A percentile compares a stretch with the other conserved stretches of the same genome.
Conservation (phyloP, 2,113 vertebrate species). For the Sakesphorus luctuosus region DNA sequence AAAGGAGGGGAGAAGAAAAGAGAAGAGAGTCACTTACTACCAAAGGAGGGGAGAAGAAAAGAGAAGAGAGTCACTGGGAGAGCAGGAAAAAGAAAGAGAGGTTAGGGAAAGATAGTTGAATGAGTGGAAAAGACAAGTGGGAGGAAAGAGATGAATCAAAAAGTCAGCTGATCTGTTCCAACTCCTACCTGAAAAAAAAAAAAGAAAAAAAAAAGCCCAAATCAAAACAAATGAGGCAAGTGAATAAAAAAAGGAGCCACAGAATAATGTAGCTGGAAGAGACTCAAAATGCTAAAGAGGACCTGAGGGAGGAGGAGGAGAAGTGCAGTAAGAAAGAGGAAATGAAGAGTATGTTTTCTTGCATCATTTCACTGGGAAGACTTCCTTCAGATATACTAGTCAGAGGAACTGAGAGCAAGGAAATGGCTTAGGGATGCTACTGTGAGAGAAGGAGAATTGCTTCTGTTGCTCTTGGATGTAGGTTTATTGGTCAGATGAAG, state of each 20-base stretch:
- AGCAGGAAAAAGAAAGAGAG: neutral
- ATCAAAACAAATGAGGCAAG: neutral
- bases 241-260: neutral
- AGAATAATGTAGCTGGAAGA: neutral
- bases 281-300: neutral
- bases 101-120: neutral
- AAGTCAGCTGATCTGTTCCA: neutral
- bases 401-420: neutral
- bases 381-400: neutral
- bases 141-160: neutral
- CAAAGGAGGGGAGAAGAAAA: neutral
- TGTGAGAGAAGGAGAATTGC: neutral
- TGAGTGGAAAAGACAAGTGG: neutral
- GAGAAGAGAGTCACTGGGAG: neutral
- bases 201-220: no score
- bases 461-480: neutral
- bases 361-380: neutral
- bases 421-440: neutral
- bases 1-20: neutral
- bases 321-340: neutral
- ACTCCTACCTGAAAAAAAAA: neutral
- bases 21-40: neutral
- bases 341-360: neutral
- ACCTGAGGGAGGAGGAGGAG: neutral
- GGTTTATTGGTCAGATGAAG: neutral